phyloP scores from a whole-genome alignment of 2,888 invertebrate genomes.

The Mimas tiliae region DNA sequence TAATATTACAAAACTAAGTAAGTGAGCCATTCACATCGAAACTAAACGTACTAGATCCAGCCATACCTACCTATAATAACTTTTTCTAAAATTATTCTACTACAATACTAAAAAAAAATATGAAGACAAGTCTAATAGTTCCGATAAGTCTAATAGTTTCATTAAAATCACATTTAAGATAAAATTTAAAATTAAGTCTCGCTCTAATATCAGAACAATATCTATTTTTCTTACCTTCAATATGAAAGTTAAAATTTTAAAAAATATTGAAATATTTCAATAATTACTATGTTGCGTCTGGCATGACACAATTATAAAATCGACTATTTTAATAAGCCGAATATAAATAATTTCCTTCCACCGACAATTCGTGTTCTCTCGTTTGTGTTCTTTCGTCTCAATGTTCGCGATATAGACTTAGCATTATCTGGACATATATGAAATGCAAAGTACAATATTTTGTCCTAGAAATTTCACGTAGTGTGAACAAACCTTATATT shows the following conservation, averaged over 20 bases:
- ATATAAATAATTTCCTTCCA: too few relatives aligned
- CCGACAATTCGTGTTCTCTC: too few relatives aligned
- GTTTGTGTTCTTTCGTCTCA: too few relatives aligned
- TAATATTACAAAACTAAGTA: not conserved
- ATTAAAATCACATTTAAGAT: conserved; percentile 15
- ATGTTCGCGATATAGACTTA: too few relatives aligned
- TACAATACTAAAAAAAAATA: conserved; percentile 9
- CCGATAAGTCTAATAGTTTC: conserved; percentile 2
- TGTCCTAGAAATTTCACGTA: not conserved
- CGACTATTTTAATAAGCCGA: too few relatives aligned
- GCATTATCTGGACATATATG: not conserved
- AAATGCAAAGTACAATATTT: not conserved
- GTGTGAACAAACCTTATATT: not conserved
- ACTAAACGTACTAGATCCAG: not conserved
- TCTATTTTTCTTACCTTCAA: not conserved
- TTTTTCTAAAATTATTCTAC: conserved; percentile 8
- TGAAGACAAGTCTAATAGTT: not conserved
- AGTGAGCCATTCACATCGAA: conserved; percentile 7
- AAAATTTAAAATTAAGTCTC: conserved; percentile 26
- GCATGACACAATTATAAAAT: not conserved
- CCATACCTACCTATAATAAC: not conserved
- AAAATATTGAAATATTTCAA: not conserved
- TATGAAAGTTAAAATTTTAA: not conserved
- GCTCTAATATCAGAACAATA: not conserved
- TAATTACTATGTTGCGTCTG: conserved; percentile 3